Evolutionary conservation across 2,888 invertebrate genomes (phyloP).

Genomic region (Tenthredo notha): DNA sequence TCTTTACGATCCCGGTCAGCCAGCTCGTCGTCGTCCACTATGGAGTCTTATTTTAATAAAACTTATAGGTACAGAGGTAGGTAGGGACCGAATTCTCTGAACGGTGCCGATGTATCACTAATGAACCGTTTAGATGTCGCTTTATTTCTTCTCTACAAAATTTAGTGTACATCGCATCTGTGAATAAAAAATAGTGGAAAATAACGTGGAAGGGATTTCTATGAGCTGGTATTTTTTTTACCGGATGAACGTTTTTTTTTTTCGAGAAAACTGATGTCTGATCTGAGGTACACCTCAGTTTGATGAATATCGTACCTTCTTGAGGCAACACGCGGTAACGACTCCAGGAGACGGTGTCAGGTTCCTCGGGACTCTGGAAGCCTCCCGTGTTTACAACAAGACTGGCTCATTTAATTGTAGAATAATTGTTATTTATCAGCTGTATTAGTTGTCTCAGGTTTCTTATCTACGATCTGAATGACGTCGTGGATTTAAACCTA

Average conservation of each 20-base stretch:
- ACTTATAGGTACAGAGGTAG: neutral
- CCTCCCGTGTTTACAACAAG: slow-evolving; percentile 64
- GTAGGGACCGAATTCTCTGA: neutral
- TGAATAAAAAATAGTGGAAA: neutral
- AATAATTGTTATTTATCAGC: slow-evolving; percentile 75
- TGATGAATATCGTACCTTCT: slow-evolving; percentile 73
- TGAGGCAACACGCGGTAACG: slow-evolving; percentile 69
- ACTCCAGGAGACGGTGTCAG: slow-evolving; percentile 65
- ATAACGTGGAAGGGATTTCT: neutral
- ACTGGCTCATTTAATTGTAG: slow-evolving; percentile 70
- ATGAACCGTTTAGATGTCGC: slow-evolving; percentile 50
- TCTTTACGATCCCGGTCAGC: slow-evolving; percentile 67
- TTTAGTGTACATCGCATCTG: neutral
- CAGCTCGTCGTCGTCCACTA: slow-evolving; percentile 1
- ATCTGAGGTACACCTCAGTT: slow-evolving; percentile 60
- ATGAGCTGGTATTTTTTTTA: neutral
- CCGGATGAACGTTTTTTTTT: neutral
- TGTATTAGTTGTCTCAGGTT: slow-evolving; percentile 66
- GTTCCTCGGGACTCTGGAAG: slow-evolving; percentile 62
- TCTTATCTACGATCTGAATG: slow-evolving; percentile 59
- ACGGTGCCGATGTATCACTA: slow-evolving; percentile 28
- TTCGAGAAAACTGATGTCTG: neutral
- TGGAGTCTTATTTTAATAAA: slow-evolving; percentile 67
- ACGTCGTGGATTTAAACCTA: slow-evolving; percentile 16
- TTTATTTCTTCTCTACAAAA: neutral